Evolutionary conservation across 2,113 vertebrate genomes (phyloP).

Genomic region (Notothenia coriiceps): DNA sequence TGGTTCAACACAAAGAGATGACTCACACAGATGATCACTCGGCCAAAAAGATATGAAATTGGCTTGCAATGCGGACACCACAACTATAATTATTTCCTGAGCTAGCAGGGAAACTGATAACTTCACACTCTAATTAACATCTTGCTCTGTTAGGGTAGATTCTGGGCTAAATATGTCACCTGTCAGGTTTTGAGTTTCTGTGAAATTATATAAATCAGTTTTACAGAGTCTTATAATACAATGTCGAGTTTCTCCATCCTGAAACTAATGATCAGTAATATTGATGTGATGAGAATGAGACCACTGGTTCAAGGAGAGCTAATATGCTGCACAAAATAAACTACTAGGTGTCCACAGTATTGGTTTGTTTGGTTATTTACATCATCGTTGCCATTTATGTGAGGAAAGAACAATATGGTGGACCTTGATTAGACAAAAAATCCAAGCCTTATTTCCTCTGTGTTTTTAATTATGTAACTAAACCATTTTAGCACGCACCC

Average conservation of each 20-base stretch:
- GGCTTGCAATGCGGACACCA: background rate
- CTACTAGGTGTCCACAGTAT: background rate
- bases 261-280: slow-evolving; percentile 33
- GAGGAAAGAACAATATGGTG: background rate
- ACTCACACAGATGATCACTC: background rate
- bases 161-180: background rate
- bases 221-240: slow-evolving; percentile 1
- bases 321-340: background rate
- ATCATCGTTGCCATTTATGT: background rate
- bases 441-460: slow-evolving; percentile 19
- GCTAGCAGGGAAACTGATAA: slow-evolving; percentile 18
- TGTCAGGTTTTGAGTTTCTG: slow-evolving; percentile 11
- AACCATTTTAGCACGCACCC: slow-evolving; percentile 36
- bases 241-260: slow-evolving; percentile 5
- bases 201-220: slow-evolving; percentile 22
- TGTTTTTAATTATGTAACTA: slow-evolving; percentile 42
- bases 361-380: background rate
- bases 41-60: background rate
- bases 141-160: background rate
- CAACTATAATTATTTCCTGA: background rate
- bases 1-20: background rate
- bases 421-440: slow-evolving; percentile 21
- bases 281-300: slow-evolving; percentile 32
- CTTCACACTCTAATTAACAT: background rate
- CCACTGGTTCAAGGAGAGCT: slow-evolving; percentile 10